A percentile compares a stretch with the other conserved stretches of the same genome.
phyloP scores from a whole-genome alignment of 2,113 vertebrate species.

The Chelonoidis abingdonii region DNA sequence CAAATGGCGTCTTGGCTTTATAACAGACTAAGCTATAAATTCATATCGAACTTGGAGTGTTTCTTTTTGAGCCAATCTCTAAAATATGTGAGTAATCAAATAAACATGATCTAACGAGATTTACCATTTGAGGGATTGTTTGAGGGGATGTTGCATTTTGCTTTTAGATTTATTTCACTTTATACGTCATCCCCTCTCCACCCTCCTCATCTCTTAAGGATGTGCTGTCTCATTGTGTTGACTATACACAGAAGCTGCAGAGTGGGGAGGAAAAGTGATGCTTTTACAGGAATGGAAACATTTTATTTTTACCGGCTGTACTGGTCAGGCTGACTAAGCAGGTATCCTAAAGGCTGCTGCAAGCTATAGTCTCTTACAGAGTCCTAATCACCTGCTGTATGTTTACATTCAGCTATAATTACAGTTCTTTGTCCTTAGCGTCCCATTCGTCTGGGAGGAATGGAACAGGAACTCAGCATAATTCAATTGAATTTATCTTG shows the following conservation, averaged over 20 bases:
- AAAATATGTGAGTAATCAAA: neutral
- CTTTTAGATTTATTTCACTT: neutral
- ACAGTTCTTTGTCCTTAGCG: neutral
- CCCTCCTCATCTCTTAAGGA: neutral
- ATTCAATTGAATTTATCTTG: conserved; percentile 12
- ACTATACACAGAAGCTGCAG: neutral
- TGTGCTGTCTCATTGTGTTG: neutral
- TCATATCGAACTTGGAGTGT: neutral
- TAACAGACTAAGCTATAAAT: conserved; percentile 6
- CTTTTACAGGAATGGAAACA: neutral
- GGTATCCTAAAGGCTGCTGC: neutral
- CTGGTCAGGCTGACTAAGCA: neutral
- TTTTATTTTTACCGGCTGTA: neutral
- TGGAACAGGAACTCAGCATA: neutral
- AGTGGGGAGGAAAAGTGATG: neutral
- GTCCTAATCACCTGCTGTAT: neutral
- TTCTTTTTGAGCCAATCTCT: neutral
- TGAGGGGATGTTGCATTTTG: neutral
- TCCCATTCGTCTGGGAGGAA: neutral
- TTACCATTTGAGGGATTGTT: neutral
- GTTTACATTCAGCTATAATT: neutral
- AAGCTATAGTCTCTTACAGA: neutral
- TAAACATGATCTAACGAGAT: neutral
- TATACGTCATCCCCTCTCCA: neutral
- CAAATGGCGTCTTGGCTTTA: neutral